phyloP scores from a whole-genome alignment of 2,888 invertebrate species.

The Linyphia triangularis region DNA sequence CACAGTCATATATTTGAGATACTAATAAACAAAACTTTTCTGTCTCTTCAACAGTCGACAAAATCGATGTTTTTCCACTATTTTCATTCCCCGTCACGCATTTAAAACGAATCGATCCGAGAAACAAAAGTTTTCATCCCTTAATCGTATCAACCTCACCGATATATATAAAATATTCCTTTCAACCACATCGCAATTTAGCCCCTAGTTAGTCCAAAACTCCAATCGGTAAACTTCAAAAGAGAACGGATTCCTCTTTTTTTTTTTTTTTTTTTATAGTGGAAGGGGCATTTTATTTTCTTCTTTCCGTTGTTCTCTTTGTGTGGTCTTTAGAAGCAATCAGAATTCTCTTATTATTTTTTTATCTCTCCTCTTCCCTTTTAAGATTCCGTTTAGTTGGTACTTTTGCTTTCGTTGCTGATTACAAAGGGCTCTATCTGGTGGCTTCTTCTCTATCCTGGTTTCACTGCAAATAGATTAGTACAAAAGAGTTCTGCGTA shows the following conservation, averaged over 20 bases:
- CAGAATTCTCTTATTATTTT: slow-evolving; percentile 44
- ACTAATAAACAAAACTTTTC: not conserved
- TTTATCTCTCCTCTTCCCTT: slow-evolving; percentile 25
- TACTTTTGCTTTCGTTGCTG: slow-evolving; percentile 63
- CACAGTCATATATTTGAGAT: too few species aligned
- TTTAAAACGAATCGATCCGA: slow-evolving; percentile 38
- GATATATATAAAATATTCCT: slow-evolving; percentile 60
- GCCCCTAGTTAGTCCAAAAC: slow-evolving; percentile 58
- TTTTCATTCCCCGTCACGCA: slow-evolving; percentile 36
- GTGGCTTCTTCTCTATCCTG: slow-evolving; percentile 1
- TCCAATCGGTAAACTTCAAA: slow-evolving; percentile 65
- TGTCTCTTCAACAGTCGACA: not conserved
- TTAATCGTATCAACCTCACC: slow-evolving; percentile 35
- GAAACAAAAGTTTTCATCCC: slow-evolving; percentile 16
- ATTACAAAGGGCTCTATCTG: slow-evolving; percentile 67
- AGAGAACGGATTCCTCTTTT: slow-evolving; percentile 32
- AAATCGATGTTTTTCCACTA: slow-evolving; percentile 21
- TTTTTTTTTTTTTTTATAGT: not conserved
- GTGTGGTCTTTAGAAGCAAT: slow-evolving; percentile 71
- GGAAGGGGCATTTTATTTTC: not conserved
- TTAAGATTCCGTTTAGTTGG: slow-evolving; percentile 26
- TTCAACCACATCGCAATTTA: slow-evolving; percentile 55
- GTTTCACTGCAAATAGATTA: slow-evolving; percentile 61
- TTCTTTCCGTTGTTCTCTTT: slow-evolving; percentile 56
- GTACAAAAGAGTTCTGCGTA: not conserved